Percentiles rank a stretch among this genome's conserved stretches.
Evolutionary conservation across 2,113 vertebrate genomes (phyloP).

Genomic region (Hiodon alosoides): DNA sequence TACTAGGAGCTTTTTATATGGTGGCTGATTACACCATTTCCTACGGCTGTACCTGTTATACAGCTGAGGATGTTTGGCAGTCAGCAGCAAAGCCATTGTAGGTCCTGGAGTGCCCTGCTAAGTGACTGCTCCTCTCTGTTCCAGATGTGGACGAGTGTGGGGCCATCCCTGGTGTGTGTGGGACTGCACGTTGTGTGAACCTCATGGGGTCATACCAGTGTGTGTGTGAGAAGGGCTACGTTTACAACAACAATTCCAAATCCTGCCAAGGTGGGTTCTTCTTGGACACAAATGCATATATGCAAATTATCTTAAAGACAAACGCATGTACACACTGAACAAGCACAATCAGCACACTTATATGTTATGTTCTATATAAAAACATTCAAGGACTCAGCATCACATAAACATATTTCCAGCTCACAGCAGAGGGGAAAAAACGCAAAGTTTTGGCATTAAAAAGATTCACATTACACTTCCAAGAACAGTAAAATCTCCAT

Average conservation of each 20-base stretch:
- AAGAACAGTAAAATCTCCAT: not conserved
- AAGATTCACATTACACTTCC: not conserved
- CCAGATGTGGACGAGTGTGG: constrained; percentile 83
- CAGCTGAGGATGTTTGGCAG: too few relatives aligned
- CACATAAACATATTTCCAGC: not conserved
- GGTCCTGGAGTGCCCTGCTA: not conserved
- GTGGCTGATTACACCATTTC: not conserved
- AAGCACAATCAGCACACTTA: constrained; percentile 1
- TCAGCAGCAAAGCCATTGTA: not conserved
- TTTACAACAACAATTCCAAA: constrained; percentile 69
- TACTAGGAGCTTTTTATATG: not conserved
- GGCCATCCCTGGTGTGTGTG: constrained; percentile 64
- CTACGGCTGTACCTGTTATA: too few relatives aligned
- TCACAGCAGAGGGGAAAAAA: not conserved
- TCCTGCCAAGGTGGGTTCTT: constrained; percentile 70
- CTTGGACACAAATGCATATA: too few relatives aligned
- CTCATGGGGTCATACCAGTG: constrained; percentile 73
- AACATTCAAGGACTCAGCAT: not conserved
- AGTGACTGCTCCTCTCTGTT: constrained; percentile 36
- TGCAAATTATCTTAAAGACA: not conserved
- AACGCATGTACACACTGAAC: not conserved
- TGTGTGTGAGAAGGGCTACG: constrained; percentile 74
- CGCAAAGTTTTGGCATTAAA: too few relatives aligned
- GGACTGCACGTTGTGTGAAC: constrained; percentile 78
- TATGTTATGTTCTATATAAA: not conserved